Evolutionary conservation across 1,140 invertebrate genomes (phyloP), one percentile per base, ranked within the genome.

Genomic region (Drosophila watanabei): DNA sequence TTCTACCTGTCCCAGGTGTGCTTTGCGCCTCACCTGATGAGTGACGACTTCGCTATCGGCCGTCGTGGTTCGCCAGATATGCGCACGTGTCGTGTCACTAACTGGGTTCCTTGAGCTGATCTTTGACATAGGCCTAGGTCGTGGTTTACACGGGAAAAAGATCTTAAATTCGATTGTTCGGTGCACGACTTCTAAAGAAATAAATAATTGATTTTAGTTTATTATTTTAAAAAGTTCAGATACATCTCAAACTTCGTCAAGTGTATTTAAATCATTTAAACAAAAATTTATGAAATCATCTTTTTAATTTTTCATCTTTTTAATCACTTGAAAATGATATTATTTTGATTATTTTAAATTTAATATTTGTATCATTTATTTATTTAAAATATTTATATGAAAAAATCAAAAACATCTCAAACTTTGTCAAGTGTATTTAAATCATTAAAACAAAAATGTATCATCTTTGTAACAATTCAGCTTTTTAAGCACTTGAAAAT

Each of bases 1-100:
- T 69, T n/a, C 32, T 37, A 37, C n/a, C 32, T 20, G 39, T 41
- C 54, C 59, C 56, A 68, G 63, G 54, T 77, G 75, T 45, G 57
- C 11, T 16, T n/a, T 16, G 33, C 14, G 18, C 30, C 75, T 79
- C 75, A 62, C 75, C 75, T 79, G 75, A 79, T 52, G 35, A 79
- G 57, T 79, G 75, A 79, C 43, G 43, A 11, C 18, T 4, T 11
- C 64, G 57, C 45, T 76, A 33, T 30, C 52, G 24, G 24, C 16
- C 14, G 35, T 20, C 8, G 14, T 13, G 8, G 35, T 13, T 41
- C 49, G 41, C 1, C n/a, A 60, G 70, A 4, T 41, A 46, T 73
- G 45, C 41, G 43, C 37, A 18, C 43, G 45, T 73, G 70, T 72
- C 70, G 68, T 72, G 70, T 59, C 70, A 72, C 66, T 66, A 37